Evolutionary conservation across 2,113 vertebrate species (phyloP).

Genomic region (Pyrgilauda ruficollis): DNA sequence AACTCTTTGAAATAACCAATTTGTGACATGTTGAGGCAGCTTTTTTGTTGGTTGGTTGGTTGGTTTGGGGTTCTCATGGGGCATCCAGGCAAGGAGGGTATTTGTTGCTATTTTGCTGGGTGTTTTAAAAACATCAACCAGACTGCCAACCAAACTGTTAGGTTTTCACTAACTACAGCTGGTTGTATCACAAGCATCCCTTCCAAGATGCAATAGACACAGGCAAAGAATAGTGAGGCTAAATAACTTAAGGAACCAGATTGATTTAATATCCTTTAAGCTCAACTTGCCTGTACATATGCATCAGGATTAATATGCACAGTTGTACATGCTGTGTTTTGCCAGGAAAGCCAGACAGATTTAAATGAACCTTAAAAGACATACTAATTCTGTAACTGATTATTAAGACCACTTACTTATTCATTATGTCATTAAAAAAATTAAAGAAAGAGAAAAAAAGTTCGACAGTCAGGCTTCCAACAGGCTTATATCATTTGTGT

Average conservation of each 20-base stretch:
- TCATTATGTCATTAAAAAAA: not conserved
- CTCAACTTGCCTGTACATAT: not conserved
- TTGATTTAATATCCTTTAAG: not conserved
- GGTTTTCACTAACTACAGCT: not conserved
- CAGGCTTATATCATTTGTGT: not conserved
- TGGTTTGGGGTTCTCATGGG: not conserved
- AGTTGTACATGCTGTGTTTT: not conserved
- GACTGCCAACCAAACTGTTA: not conserved
- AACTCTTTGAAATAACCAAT: not conserved
- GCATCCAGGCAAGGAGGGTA: no score
- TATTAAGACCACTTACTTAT: not conserved
- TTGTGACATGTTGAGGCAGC: rapidly evolving
- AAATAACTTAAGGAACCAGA: not conserved
- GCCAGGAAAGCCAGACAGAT: not conserved
- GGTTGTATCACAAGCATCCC: not conserved
- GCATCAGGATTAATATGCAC: not conserved
- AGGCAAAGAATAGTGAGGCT: not conserved
- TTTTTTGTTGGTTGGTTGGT: not conserved
- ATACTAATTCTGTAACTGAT: not conserved
- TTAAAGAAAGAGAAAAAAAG: not conserved
- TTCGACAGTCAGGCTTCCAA: not conserved
- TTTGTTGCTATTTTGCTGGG: not conserved
- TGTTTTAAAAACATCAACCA: not conserved
- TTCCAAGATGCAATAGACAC: not conserved
- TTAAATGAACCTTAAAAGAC: not conserved